A percentile compares a stretch with the other conserved stretches of the same genome.
phyloP scores from a whole-genome alignment of 2,113 vertebrate genomes.

The Gobio gobio region DNA sequence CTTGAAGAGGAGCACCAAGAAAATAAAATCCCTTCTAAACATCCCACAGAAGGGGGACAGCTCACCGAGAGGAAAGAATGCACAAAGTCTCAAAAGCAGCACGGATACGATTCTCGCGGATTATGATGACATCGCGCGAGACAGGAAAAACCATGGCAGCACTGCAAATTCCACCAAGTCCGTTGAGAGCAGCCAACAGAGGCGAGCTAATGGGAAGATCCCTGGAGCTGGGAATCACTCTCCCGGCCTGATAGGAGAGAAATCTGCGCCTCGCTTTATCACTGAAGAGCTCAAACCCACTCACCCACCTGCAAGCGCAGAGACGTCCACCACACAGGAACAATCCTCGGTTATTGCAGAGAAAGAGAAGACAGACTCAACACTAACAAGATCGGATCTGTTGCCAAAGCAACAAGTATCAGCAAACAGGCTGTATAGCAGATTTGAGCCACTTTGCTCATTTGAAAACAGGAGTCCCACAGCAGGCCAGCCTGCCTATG shows the following conservation, averaged over 20 bases:
- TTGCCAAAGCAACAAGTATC: conserved; percentile 67
- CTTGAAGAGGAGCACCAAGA: conserved; percentile 85
- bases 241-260: conserved; percentile 70
- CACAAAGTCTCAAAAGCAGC: conserved; percentile 81
- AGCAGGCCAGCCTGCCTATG: conserved; percentile 17
- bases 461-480: conserved; percentile 72
- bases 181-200: not conserved
- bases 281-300: conserved; percentile 80
- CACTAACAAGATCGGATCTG: conserved; percentile 51
- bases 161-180: conserved; percentile 68
- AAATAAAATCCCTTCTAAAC: conserved; percentile 86
- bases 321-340: conserved; percentile 15
- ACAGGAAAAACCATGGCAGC: conserved; percentile 65
- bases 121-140: conserved; percentile 70
- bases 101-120: conserved; percentile 86
- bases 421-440: conserved; percentile 82
- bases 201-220: conserved; percentile 37
- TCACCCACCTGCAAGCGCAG: not conserved
- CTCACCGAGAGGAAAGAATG: conserved; percentile 74
- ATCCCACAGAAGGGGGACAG: conserved; percentile 85
- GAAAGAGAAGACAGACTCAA: conserved; percentile 58
- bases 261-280: conserved; percentile 84
- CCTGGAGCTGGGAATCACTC: conserved; percentile 54
- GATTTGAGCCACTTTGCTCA: conserved; percentile 85
- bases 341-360: conserved; percentile 37